Conservation (phyloP, 2,888 invertebrate genomes). For the Pachycephus smyrnensis region DNA sequence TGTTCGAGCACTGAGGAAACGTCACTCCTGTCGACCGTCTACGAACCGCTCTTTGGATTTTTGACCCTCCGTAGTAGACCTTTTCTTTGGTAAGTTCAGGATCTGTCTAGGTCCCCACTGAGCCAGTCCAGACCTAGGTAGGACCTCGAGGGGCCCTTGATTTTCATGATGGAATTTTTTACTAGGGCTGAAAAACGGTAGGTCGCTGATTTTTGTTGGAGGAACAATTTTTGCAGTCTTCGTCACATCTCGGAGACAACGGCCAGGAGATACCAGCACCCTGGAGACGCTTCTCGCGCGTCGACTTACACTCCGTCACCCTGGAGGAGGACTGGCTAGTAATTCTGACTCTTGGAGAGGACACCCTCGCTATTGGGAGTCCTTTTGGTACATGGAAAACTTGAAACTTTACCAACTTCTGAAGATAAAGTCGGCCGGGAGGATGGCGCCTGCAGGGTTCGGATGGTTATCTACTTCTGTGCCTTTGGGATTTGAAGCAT, state of each 20-base stretch:
- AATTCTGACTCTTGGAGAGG: neutral
- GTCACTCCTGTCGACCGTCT: neutral
- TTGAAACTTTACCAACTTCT: neutral
- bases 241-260: too few relatives aligned
- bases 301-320: neutral
- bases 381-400: neutral
- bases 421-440: neutral
- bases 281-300: neutral
- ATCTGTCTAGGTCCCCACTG: neutral
- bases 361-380: neutral
- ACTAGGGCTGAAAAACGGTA: neutral
- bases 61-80: neutral
- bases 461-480: neutral
- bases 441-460: neutral
- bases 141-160: neutral
- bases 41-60: neutral
- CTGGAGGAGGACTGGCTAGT: neutral
- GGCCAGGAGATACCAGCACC: neutral
- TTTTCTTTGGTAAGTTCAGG: neutral
- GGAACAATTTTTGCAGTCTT: neutral
- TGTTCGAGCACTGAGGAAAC: neutral
- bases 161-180: neutral
- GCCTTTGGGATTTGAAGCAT: neutral
- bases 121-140: neutral
- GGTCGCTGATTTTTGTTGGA: neutral